Percentiles rank a stretch among this genome's conserved stretches.
Evolutionary conservation across 2,113 vertebrate genomes (phyloP).

Genomic region (Machaerirhynchus nigripectus): DNA sequence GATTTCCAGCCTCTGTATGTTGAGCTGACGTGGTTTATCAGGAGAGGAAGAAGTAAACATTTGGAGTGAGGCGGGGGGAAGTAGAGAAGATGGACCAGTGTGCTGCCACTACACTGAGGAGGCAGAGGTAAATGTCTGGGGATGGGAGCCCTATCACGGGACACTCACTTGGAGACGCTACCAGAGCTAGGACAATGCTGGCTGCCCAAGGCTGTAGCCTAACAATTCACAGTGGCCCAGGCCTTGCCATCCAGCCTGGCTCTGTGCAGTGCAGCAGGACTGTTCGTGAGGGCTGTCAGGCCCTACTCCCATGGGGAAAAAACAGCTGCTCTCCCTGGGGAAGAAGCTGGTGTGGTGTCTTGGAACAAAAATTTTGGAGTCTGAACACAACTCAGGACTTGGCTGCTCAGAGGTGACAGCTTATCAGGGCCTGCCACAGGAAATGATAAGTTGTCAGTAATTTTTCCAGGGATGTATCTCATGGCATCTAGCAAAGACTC

Average conservation of each 20-base stretch:
- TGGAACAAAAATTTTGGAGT: not conserved
- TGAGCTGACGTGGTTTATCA: not conserved
- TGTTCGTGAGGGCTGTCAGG: not conserved
- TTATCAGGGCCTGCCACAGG: not conserved
- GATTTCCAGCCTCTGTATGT: not conserved
- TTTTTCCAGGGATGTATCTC: not conserved
- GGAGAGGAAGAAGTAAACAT: not conserved
- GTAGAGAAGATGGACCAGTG: no score
- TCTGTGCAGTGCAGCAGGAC: not conserved
- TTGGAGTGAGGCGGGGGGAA: not conserved
- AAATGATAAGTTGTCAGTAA: not conserved
- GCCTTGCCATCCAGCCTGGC: not conserved
- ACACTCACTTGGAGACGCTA: not conserved
- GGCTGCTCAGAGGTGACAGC: not conserved
- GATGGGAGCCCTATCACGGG: not conserved
- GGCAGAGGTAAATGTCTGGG: not conserved
- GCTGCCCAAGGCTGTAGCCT: accelerated
- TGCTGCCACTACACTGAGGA: not conserved
- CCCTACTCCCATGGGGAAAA: not conserved
- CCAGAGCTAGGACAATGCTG: not conserved
- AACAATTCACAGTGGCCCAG: not conserved
- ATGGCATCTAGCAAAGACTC: not conserved
- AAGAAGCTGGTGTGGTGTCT: not conserved
- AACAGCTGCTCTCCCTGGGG: not conserved
- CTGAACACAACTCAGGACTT: not conserved